phyloP scores from a whole-genome alignment of 2,113 vertebrate genomes.

The Chunga burmeisteri region DNA sequence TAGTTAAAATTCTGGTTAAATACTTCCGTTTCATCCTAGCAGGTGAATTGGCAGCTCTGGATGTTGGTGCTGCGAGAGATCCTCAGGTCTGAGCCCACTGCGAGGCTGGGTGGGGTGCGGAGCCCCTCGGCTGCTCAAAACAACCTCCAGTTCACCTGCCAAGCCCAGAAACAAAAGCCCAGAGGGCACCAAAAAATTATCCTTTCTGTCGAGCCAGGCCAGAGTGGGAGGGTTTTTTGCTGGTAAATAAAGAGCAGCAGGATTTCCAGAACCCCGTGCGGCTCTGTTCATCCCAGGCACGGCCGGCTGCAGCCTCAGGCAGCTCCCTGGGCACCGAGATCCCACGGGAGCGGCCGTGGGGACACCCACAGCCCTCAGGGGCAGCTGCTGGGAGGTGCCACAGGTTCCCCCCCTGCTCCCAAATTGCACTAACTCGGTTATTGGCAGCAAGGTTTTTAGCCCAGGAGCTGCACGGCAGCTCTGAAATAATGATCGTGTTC shows the following conservation, averaged over 20 bases:
- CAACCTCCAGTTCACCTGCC: neutral
- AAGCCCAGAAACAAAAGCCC: neutral
- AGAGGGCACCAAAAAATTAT: neutral
- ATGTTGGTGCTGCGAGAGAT: neutral
- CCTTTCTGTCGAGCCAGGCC: neutral
- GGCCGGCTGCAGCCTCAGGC: neutral
- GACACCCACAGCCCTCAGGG: neutral
- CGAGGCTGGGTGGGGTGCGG: neutral
- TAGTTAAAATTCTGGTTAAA: neutral
- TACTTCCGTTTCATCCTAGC: neutral
- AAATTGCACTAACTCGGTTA: neutral
- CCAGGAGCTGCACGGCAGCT: conserved; percentile 6
- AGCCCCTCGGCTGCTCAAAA: neutral
- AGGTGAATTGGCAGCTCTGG: neutral
- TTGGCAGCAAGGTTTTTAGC: neutral
- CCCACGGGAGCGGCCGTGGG: accelerated
- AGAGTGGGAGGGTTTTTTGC: neutral
- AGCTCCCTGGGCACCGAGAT: neutral
- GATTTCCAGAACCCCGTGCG: neutral
- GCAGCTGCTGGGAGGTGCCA: neutral
- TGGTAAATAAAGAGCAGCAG: neutral
- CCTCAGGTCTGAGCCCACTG: accelerated
- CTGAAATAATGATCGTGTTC: neutral
- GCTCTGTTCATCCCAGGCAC: neutral
- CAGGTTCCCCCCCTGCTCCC: no score